Evolutionary conservation across 2,113 vertebrate species (phyloP), one percentile per base, ranked within the genome.

Genomic region (Sciurus niger): DNA sequence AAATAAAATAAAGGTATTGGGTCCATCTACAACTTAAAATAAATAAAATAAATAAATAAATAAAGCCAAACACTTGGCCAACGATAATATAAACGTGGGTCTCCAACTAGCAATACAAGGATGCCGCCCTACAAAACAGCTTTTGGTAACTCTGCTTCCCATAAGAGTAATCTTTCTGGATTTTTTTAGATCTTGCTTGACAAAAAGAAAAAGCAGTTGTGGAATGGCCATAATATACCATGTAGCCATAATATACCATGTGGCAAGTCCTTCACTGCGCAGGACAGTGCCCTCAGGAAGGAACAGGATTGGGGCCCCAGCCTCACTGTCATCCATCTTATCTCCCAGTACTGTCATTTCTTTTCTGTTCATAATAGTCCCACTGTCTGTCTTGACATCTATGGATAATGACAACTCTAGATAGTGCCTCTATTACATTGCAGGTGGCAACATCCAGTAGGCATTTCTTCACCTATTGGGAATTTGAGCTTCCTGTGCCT

Each of bases 151-250:
- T 91, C 67, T 43, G 4, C 43, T 93, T 94, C 22, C 48, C 13
- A 32, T 74, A 85, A 96, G 89, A 90, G 55, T 79, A 84, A 51
- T 77, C 22, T 95, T 67, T 78, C 43, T 73, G 34, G 65, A 20
- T 48, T 58, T 67, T 53, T 43, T 14, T 34, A 68, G 32, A 6
- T 34, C 34, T 70, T 80, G 89, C 30, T 53, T 96, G 79, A 86
- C 79, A 70, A 60, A 92, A 88, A 84, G 10, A 77, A 82, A 87
- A 90, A 53, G 17, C 1, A 65, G 48, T 16, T 80, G 51, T 46
- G 11, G 40, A 43, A 18, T 68, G 74, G 37, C 68, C 32, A 58
- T 32, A 37, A 4, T 37, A 37, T 37, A 37, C 37, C 37, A 37
- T 37, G 37, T 37, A 37, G 37, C 63, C 40, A 58, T 32, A 37